Conservation (phyloP, 2,113 vertebrate species). For the Aspiorhynchus laticeps region DNA sequence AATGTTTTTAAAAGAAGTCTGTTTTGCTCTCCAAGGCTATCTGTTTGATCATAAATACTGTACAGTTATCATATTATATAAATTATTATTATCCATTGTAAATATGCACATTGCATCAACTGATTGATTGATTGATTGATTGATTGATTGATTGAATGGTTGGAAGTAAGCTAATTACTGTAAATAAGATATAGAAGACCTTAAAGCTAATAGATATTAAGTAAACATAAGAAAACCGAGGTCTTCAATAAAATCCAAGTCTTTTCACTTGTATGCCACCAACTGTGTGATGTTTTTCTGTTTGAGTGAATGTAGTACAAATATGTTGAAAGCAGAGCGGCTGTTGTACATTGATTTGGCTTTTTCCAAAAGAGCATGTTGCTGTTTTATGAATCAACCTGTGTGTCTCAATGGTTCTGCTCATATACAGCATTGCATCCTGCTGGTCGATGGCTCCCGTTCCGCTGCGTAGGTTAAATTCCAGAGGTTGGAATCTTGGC, state of each 20-base stretch:
- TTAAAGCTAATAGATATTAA: neutral
- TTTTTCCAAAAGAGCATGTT: neutral
- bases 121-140: no score
- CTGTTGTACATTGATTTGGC: neutral
- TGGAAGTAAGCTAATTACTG: neutral
- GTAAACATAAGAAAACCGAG: neutral
- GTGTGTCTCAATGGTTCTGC: constrained; percentile 8
- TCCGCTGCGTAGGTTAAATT: constrained; percentile 42
- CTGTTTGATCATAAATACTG: no score
- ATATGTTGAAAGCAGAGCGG: constrained; percentile 11
- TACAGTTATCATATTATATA: no score
- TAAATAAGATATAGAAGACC: neutral
- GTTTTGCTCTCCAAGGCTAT: no score
- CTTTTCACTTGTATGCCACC: neutral
- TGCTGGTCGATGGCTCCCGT: constrained; percentile 26
- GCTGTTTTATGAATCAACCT: constrained; percentile 19
- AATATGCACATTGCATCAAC: no score
- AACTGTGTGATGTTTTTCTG: neutral
- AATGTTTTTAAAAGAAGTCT: no score
- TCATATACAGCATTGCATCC: constrained; percentile 22
- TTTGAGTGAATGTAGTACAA: constrained; percentile 1
- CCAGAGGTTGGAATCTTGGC: constrained; percentile 54
- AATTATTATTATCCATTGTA: no score
- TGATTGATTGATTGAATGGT: no score
- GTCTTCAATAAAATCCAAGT: neutral